phyloP scores from a whole-genome alignment of 2,888 invertebrate species.

The Crocallis elinguaria region DNA sequence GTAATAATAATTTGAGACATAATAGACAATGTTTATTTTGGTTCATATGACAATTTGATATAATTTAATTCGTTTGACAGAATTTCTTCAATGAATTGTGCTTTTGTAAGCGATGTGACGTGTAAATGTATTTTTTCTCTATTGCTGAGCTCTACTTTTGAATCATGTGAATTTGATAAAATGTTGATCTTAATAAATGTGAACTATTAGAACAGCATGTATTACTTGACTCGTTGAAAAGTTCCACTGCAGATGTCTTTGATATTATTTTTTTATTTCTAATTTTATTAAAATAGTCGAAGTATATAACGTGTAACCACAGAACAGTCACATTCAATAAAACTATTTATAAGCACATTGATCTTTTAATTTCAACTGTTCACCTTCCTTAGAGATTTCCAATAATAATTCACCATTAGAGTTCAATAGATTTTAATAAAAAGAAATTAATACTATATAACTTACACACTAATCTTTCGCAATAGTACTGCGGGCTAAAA shows the following conservation, averaged over 20 bases:
- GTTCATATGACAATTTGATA: conserved; percentile 63
- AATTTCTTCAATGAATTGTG: conserved; percentile 45
- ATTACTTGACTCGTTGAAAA: conserved; percentile 64
- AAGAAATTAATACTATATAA: no score
- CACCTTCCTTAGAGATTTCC: no score
- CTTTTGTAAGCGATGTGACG: conserved; percentile 57
- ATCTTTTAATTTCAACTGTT: conserved; percentile 62
- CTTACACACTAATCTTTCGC: no score
- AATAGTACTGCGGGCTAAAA: no score
- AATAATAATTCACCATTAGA: no score
- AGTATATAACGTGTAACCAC: conserved; percentile 78
- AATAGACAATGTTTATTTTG: conserved; percentile 68
- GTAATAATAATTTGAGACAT: conserved; percentile 74
- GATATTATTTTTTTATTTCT: conserved; percentile 85
- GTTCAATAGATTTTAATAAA: no score
- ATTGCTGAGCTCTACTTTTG: conserved; percentile 31
- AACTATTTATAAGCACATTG: conserved; percentile 77
- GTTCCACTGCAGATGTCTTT: conserved; percentile 80
- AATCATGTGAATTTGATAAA: conserved; percentile 23
- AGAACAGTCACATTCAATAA: conserved; percentile 81
- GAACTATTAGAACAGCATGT: conserved; percentile 16
- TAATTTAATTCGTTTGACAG: conserved; percentile 43
- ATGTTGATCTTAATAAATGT: conserved; percentile 30
- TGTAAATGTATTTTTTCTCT: conserved; percentile 43
- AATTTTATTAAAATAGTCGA: conserved; percentile 81